Conservation (phyloP, 2,113 vertebrate genomes). For the Seriola dumerili region DNA sequence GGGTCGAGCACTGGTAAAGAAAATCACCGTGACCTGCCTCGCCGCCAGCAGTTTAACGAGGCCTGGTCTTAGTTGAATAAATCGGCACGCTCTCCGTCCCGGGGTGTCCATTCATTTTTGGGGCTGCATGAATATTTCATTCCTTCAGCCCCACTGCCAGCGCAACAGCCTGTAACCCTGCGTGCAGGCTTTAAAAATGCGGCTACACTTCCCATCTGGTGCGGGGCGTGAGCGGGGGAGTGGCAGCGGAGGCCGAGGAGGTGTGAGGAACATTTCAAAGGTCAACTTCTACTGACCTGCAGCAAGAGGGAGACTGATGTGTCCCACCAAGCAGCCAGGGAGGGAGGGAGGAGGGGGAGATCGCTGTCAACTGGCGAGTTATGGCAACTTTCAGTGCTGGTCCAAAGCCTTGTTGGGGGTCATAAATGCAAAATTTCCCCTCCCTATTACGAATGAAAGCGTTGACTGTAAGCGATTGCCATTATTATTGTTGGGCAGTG, state of each 20-base stretch:
- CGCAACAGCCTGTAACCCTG: slow-evolving; percentile 88
- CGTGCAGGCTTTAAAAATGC: slow-evolving; percentile 75
- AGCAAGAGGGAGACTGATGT: slow-evolving; percentile 58
- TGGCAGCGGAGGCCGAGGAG: slow-evolving; percentile 66
- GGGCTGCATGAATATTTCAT: slow-evolving; percentile 88
- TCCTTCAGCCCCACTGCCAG: slow-evolving; percentile 81
- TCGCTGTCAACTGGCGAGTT: slow-evolving; percentile 8
- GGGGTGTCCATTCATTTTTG: slow-evolving; percentile 84
- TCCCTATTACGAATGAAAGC: not conserved
- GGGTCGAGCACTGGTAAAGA: slow-evolving; percentile 75
- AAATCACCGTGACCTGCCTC: slow-evolving; percentile 86
- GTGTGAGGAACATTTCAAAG: slow-evolving; percentile 84
- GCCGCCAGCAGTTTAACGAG: slow-evolving; percentile 86
- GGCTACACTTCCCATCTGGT: slow-evolving; percentile 87
- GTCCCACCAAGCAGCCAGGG: slow-evolving; percentile 26
- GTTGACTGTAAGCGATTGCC: not conserved
- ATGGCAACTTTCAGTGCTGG: slow-evolving; percentile 14
- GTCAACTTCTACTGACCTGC: slow-evolving; percentile 79
- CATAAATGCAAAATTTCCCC: not conserved
- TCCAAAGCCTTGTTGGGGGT: not conserved
- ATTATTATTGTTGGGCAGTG: no score
- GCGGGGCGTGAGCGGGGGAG: slow-evolving; percentile 78
- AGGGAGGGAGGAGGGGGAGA: no score
- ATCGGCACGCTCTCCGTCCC: slow-evolving; percentile 86
- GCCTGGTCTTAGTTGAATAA: slow-evolving; percentile 81